A percentile compares a stretch with the other conserved stretches of the same genome.
Evolutionary conservation across 2,113 vertebrate species (phyloP).

Genomic region (Acanthisitta chloris): DNA sequence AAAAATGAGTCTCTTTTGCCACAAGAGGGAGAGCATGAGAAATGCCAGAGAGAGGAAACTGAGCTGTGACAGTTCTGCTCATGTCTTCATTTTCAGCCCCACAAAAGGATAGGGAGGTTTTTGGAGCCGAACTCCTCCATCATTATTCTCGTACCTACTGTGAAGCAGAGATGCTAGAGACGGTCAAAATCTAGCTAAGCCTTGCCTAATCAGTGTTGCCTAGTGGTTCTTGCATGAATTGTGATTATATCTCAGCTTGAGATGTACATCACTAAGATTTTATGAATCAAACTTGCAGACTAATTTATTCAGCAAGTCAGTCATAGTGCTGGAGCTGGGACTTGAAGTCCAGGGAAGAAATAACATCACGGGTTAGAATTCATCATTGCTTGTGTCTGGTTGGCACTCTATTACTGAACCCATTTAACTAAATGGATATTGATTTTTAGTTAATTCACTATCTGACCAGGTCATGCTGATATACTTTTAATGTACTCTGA

Average conservation of each 20-base stretch:
- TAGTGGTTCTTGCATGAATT: neutral
- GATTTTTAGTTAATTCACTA: slow-evolving; percentile 33
- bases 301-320: neutral
- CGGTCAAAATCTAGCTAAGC: neutral
- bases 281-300: neutral
- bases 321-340: neutral
- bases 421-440: slow-evolving; percentile 29
- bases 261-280: neutral
- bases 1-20: neutral
- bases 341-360: neutral
- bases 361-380: neutral
- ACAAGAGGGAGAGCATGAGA: slow-evolving; percentile 48
- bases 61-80: neutral
- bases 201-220: neutral
- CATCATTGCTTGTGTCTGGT: neutral
- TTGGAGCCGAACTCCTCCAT: neutral
- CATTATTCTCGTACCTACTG: neutral
- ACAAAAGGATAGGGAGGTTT: neutral
- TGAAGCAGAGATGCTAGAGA: neutral
- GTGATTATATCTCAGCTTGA: neutral
- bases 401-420: neutral
- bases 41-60: neutral
- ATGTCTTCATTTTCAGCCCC: neutral
- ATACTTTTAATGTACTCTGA: neutral
- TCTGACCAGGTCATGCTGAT: neutral